These are phyloP conservation scores for Omphaloscelis lunosa DNA, from an alignment of 2,888 invertebrate genomes.

Conservation along the genomic window DNA sequence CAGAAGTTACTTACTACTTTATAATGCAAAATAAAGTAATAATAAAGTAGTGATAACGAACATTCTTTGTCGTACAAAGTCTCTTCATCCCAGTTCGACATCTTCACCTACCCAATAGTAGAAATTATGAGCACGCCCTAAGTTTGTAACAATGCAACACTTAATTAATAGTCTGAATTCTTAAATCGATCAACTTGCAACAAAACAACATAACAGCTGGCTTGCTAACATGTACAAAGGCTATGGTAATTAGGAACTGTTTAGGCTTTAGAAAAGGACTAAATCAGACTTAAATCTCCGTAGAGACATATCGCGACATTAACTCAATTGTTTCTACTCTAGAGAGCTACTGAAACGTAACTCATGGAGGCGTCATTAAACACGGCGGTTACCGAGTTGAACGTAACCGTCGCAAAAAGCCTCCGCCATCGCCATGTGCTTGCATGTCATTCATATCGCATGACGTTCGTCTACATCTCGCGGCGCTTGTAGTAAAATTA, in stretches of 20 bases:
- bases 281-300: background rate
- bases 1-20: background rate
- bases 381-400: conserved; percentile 59
- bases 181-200: background rate
- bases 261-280: background rate
- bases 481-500: conserved; percentile 77
- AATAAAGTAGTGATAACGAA: too few relatives aligned
- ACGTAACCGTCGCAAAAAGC: conserved; percentile 68
- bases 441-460: conserved; percentile 85
- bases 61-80: background rate
- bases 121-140: background rate
- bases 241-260: background rate
- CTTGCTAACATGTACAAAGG: too few relatives aligned
- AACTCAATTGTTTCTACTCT: conserved; percentile 7
- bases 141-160: background rate
- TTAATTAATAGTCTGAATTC: background rate
- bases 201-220: too few relatives aligned
- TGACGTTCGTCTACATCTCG: conserved; percentile 77
- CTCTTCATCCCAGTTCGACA: background rate
- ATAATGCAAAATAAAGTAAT: background rate
- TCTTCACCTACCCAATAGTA: conserved; percentile 8
- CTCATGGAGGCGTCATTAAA: conserved; percentile 48
- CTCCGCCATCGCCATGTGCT: conserved; percentile 69
- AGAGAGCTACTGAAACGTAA: conserved; percentile 41
- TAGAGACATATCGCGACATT: background rate